phyloP scores from a whole-genome alignment of 53 echinoderm and acorn worm genomes.

The Luidia sarsii region DNA sequence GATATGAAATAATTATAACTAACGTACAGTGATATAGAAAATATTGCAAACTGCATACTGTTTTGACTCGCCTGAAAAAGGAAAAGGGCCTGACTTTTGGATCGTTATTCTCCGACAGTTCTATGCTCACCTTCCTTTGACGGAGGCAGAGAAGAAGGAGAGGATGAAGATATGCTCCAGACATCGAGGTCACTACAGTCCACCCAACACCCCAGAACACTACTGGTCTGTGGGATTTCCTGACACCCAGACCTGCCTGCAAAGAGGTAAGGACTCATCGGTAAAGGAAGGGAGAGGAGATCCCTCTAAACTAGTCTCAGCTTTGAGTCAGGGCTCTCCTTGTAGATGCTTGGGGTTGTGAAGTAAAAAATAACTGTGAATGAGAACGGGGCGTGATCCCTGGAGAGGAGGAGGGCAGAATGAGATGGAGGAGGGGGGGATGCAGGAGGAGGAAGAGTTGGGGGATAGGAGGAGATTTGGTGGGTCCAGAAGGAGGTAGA shows the following conservation, averaged over 20 bases:
- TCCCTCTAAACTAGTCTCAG: neutral
- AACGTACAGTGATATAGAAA: too few relatives aligned
- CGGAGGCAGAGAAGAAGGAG: slow-evolving; percentile 55
- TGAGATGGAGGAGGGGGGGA: neutral
- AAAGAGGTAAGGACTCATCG: slow-evolving; percentile 66
- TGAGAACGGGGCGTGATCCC: too few relatives aligned
- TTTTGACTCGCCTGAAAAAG: too few relatives aligned
- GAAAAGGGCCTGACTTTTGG: too few relatives aligned
- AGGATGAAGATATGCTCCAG: slow-evolving; percentile 83
- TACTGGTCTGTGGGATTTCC: slow-evolving; percentile 95
- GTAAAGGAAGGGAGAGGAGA: neutral
- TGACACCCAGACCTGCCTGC: slow-evolving; percentile 76
- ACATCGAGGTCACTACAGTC: slow-evolving; percentile 77
- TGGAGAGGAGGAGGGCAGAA: neutral
- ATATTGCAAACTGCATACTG: too few relatives aligned
- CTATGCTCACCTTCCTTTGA: slow-evolving; percentile 66
- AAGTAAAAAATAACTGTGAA: too few relatives aligned
- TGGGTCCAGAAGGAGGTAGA: too few relatives aligned
- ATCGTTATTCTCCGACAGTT: too few relatives aligned
- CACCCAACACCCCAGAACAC: slow-evolving; percentile 84
- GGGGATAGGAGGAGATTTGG: too few relatives aligned
- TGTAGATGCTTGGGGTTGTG: neutral
- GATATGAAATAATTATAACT: too few relatives aligned
- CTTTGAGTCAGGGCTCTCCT: neutral
- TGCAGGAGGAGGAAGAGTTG: too few relatives aligned